A percentile compares a stretch with the other conserved stretches of the same genome.
Conservation (phyloP, 2,113 vertebrate genomes). For the Hemiprocne comata region DNA sequence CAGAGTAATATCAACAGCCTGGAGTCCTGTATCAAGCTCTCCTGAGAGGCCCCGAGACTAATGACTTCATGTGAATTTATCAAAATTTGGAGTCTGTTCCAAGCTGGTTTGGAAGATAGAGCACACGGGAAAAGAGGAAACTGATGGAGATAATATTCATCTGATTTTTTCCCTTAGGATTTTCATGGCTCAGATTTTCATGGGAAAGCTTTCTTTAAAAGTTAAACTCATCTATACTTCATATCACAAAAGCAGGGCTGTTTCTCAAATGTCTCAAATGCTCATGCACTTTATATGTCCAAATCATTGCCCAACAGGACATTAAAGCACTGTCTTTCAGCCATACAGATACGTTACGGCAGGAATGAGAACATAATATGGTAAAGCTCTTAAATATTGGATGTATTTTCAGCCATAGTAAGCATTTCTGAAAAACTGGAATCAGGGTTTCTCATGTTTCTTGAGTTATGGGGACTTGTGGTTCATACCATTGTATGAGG, state of each 20-base stretch:
- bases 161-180: constrained; percentile 36
- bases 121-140: constrained; percentile 5
- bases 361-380: neutral
- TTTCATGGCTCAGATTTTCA: constrained; percentile 16
- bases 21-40: neutral
- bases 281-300: neutral
- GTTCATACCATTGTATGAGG: neutral
- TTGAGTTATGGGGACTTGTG: neutral
- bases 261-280: neutral
- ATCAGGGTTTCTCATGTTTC: neutral
- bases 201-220: constrained; percentile 49
- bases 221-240: constrained; percentile 10
- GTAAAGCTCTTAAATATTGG: neutral
- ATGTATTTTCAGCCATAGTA: neutral
- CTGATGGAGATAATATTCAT: constrained; percentile 32
- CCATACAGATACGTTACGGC: neutral
- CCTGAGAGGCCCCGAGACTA: neutral
- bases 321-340: neutral
- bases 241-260: neutral
- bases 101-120: neutral
- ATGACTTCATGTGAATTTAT: constrained; percentile 53
- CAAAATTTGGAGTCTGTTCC: constrained; percentile 18
- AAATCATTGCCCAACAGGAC: neutral
- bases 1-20: neutral
- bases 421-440: neutral